A percentile compares a stretch with the other conserved stretches of the same genome.
Evolutionary conservation across 2,888 invertebrate species (phyloP).

Genomic region (Rhingia rostrata): DNA sequence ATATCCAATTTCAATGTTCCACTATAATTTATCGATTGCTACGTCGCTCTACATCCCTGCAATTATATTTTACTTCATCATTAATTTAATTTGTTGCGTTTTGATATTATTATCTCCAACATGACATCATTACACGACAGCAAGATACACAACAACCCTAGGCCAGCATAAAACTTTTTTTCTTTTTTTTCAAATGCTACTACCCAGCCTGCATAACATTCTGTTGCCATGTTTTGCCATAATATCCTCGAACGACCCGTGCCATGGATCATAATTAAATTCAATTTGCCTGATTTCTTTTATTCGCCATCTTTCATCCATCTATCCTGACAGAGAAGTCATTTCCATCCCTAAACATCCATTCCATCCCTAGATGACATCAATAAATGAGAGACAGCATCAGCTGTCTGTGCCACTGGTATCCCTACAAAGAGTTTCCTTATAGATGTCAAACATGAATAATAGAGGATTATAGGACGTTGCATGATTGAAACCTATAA

Average conservation of each 20-base stretch:
- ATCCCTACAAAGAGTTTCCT: background rate
- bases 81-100: slow-evolving; percentile 25
- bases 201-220: slow-evolving; percentile 63
- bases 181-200: slow-evolving; percentile 51
- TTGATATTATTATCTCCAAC: slow-evolving; percentile 39
- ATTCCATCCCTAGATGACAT: background rate
- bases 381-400: slow-evolving; percentile 18
- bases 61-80: slow-evolving; percentile 10
- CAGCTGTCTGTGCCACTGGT: slow-evolving; percentile 9
- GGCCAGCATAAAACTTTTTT: slow-evolving; percentile 58
- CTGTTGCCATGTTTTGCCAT: slow-evolving; percentile 18
- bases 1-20: slow-evolving; percentile 18
- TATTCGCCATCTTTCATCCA: slow-evolving; percentile 6
- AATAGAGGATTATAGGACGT: slow-evolving; percentile 41
- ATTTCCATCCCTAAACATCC: background rate
- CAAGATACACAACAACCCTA: slow-evolving; percentile 9
- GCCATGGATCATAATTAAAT: slow-evolving; percentile 64
- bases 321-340: slow-evolving; percentile 5
- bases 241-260: slow-evolving; percentile 29
- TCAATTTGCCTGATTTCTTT: slow-evolving; percentile 51
- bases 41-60: slow-evolving; percentile 6
- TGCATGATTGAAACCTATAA: slow-evolving; percentile 47
- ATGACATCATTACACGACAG: slow-evolving; percentile 30
- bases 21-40: slow-evolving; percentile 19
- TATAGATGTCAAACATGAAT: slow-evolving; percentile 38